Evolutionary conservation across 2,888 invertebrate genomes (phyloP).

Genomic region (Netelia inedita): DNA sequence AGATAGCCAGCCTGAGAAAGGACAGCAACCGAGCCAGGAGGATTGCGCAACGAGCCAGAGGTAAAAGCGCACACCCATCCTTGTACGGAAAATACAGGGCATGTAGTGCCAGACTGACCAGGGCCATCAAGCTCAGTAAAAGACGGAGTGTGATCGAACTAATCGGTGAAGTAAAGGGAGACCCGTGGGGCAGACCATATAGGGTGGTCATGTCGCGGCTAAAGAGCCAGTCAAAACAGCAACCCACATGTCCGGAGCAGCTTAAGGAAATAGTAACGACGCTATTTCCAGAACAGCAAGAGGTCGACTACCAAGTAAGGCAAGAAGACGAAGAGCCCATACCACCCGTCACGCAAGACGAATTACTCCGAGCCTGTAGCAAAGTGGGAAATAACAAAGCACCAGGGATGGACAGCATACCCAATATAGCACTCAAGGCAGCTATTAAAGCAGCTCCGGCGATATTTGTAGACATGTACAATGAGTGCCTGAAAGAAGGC

Average conservation of each 20-base stretch:
- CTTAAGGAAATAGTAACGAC: slow-evolving; percentile 35
- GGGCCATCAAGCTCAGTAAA: slow-evolving; percentile 46
- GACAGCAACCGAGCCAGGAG: too few relatives aligned
- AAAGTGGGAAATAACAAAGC: slow-evolving; percentile 60
- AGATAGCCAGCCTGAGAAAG: too few relatives aligned
- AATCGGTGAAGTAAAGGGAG: slow-evolving; percentile 47
- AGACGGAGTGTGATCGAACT: slow-evolving; percentile 40
- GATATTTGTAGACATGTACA: slow-evolving; percentile 53
- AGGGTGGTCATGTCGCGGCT: slow-evolving; percentile 67
- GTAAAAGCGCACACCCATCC: too few relatives aligned
- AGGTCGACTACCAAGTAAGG: background rate
- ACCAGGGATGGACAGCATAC: slow-evolving; percentile 66
- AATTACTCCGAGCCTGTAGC: slow-evolving; percentile 32
- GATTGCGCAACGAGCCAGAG: too few relatives aligned
- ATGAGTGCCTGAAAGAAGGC: slow-evolving; percentile 49
- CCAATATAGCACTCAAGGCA: slow-evolving; percentile 53
- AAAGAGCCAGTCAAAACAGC: slow-evolving; percentile 26
- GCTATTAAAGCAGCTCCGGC: slow-evolving; percentile 27
- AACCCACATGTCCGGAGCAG: slow-evolving; percentile 33
- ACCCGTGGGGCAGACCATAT: slow-evolving; percentile 72
- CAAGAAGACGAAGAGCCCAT: background rate
- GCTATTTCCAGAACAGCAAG: slow-evolving; percentile 42
- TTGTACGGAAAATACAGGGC: too few relatives aligned
- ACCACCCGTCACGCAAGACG: slow-evolving; percentile 1
- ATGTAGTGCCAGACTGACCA: slow-evolving; percentile 16